A percentile compares a stretch with the other conserved stretches of the same genome.
phyloP scores from a whole-genome alignment of 2,797 vertebrate species.

The Holocentrus rufus region DNA sequence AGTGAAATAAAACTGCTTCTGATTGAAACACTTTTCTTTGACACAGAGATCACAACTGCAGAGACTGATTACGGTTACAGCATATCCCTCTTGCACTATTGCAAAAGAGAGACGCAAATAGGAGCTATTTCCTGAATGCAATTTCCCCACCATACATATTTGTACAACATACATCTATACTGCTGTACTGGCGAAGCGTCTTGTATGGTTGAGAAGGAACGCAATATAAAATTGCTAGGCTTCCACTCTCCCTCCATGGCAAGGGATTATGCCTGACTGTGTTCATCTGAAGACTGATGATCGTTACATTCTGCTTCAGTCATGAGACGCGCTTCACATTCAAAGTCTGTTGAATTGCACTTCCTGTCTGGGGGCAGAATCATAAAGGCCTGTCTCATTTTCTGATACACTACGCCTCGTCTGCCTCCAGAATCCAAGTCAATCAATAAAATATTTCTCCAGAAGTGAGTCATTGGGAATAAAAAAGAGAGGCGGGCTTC shows the following conservation, averaged over 20 bases:
- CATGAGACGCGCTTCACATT: slow-evolving; percentile 20
- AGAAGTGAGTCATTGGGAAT: not conserved
- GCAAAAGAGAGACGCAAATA: not conserved
- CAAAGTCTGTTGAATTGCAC: slow-evolving; percentile 27
- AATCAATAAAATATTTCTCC: slow-evolving; percentile 23
- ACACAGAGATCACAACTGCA: not conserved
- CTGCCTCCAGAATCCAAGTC: slow-evolving; percentile 11
- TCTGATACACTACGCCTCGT: slow-evolving; percentile 11
- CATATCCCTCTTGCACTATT: too few relatives aligned
- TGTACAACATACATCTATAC: not conserved
- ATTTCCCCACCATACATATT: not conserved
- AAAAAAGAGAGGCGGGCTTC: not conserved
- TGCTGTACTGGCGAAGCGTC: too few relatives aligned
- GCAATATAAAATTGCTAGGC: not conserved
- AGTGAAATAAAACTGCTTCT: not conserved
- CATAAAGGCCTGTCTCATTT: slow-evolving; percentile 15
- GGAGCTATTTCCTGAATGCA: not conserved
- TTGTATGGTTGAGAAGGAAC: not conserved
- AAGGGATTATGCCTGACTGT: not conserved
- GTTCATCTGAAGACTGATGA: not conserved
- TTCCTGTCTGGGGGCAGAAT: slow-evolving; percentile 24
- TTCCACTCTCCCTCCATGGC: not conserved
- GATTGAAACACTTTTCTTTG: not conserved
- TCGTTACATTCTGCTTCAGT: not conserved
- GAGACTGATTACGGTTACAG: not conserved